These are phyloP conservation scores for Sesia bembeciformis DNA, from an alignment of 2,888 invertebrate species.

Conservation along the genomic window DNA sequence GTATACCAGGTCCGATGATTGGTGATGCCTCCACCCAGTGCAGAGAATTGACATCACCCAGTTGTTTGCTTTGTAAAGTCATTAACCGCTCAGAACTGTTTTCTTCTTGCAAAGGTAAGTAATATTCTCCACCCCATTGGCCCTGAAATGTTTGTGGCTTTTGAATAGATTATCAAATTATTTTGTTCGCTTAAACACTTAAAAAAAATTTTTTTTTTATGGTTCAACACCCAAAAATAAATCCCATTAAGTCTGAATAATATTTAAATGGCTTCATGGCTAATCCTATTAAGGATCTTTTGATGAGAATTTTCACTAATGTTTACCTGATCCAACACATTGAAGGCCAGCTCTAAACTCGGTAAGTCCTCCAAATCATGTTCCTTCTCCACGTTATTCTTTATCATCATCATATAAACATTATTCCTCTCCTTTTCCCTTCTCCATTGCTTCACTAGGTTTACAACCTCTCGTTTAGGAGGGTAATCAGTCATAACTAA, in stretches of 20 bases:
- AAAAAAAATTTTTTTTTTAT: no score
- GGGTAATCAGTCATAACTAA: conserved; percentile 25
- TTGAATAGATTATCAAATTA: neutral
- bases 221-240: no score
- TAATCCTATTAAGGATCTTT: no score
- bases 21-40: conserved; percentile 26
- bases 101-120: conserved; percentile 15
- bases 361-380: conserved; percentile 24
- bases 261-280: no score
- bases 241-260: no score
- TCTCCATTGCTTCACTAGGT: conserved; percentile 25
- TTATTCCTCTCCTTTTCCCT: conserved; percentile 19
- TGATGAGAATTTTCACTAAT: no score
- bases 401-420: conserved; percentile 27
- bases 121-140: conserved; percentile 26
- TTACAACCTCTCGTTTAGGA: conserved; percentile 20
- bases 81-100: conserved; percentile 4
- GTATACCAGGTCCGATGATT: conserved; percentile 14
- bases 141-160: conserved; percentile 12
- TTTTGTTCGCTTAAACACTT: no score
- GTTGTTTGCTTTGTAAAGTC: conserved; percentile 13
- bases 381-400: conserved; percentile 20
- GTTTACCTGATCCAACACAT: conserved; percentile 26
- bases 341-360: conserved; percentile 26
- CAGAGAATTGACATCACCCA: conserved; percentile 27